Conservation (phyloP, 2,797 vertebrate genomes). For the Phyllotis vaccarum region DNA sequence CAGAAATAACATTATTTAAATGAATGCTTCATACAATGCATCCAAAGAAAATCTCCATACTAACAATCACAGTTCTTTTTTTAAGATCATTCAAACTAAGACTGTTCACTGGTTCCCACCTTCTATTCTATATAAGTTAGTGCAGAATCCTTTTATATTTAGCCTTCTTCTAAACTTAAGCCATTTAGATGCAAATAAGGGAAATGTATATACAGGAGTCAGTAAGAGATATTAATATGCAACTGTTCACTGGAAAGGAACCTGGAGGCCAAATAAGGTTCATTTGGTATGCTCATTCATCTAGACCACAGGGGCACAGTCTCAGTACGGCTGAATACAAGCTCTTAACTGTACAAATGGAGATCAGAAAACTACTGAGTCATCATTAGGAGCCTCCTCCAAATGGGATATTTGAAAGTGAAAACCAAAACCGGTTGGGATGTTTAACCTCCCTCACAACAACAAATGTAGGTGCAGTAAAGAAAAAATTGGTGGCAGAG, state of each 20-base stretch:
- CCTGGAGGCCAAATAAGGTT: background rate
- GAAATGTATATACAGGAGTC: background rate
- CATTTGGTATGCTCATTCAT: background rate
- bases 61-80: background rate
- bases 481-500: background rate
- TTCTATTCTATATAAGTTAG: slow-evolving; percentile 25
- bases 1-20: slow-evolving; percentile 52
- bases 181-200: slow-evolving; percentile 11
- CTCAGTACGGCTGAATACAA: slow-evolving; percentile 8
- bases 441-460: background rate
- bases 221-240: slow-evolving; percentile 26
- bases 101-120: background rate
- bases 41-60: slow-evolving; percentile 52
- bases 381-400: background rate
- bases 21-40: background rate
- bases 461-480: slow-evolving; percentile 2
- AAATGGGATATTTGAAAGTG: slow-evolving; percentile 44
- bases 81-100: slow-evolving; percentile 4
- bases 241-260: slow-evolving; percentile 4
- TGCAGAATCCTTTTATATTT: slow-evolving; percentile 24
- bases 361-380: slow-evolving; percentile 46
- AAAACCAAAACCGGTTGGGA: background rate
- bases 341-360: background rate
- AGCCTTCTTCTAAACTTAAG: background rate
- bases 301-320: background rate